These are phyloP conservation scores for Podocnemis expansa DNA, from an alignment of 2,113 vertebrate genomes.

Conservation along the genomic window DNA sequence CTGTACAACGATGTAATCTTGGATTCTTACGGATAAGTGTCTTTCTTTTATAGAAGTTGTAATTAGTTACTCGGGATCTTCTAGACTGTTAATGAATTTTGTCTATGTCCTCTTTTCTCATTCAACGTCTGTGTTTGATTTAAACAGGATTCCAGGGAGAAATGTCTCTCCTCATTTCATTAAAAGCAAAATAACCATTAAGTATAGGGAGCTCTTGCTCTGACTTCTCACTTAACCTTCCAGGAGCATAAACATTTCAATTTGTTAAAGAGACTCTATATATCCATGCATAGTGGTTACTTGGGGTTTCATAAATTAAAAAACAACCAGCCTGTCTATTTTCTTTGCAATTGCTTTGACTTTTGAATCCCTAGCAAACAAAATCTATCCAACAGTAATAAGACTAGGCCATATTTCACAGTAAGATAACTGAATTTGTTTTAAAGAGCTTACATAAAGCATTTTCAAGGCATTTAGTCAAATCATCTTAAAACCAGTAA, in stretches of 20 bases:
- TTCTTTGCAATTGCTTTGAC: slow-evolving; percentile 22
- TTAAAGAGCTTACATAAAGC: slow-evolving; percentile 31
- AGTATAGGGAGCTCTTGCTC: not conserved
- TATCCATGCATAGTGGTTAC: not conserved
- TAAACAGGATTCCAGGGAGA: not conserved
- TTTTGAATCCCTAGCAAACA: not conserved
- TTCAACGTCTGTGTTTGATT: not conserved
- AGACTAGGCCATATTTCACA: not conserved
- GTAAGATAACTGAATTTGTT: not conserved
- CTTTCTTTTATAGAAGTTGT: not conserved
- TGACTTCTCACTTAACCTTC: not conserved
- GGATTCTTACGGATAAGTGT: not conserved
- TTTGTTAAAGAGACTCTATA: not conserved
- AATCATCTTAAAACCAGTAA: not conserved
- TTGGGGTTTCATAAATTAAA: slow-evolving; percentile 7
- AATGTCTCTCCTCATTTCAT: not conserved
- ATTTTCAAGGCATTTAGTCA: slow-evolving; percentile 3
- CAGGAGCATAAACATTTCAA: slow-evolving; percentile 1
- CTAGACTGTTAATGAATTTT: not conserved
- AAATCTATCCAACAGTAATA: not conserved
- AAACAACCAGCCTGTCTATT: not conserved
- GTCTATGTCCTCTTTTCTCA: no score
- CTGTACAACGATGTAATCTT: not conserved
- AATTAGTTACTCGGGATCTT: not conserved
- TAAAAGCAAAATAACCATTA: not conserved